A percentile compares a stretch with the other conserved stretches of the same genome.
These are phyloP conservation scores for Eulemur albifrons DNA, from an alignment of 2,797 vertebrate genomes.

Conservation along the genomic window DNA sequence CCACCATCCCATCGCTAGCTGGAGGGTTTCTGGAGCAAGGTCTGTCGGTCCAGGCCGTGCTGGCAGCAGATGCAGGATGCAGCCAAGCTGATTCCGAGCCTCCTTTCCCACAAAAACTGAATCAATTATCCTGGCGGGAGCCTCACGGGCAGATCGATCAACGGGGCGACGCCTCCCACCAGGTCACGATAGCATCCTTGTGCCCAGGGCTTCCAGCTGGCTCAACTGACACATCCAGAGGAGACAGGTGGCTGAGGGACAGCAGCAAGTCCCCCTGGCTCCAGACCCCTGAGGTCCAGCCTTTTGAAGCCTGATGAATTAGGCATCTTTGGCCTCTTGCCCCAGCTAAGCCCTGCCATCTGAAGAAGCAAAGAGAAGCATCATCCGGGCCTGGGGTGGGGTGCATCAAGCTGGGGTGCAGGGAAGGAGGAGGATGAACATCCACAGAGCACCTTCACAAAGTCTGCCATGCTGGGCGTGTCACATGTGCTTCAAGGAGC, in stretches of 20 bases:
- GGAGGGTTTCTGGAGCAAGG: neutral
- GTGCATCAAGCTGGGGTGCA: neutral
- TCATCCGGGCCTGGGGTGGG: too few relatives aligned
- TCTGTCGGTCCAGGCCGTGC: neutral
- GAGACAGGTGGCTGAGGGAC: conserved; percentile 33
- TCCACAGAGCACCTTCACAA: neutral
- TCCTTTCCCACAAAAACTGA: conserved; percentile 68
- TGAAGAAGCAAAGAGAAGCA: neutral
- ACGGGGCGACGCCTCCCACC: conserved; percentile 45
- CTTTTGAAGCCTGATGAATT: conserved; percentile 46
- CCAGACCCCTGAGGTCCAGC: neutral
- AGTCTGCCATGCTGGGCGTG: neutral
- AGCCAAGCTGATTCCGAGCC: conserved; percentile 27
- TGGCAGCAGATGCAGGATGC: neutral
- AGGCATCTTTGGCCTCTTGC: conserved; percentile 2
- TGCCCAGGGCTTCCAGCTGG: conserved; percentile 43
- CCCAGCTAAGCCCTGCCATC: neutral
- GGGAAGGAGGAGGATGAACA: neutral
- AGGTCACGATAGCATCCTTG: conserved; percentile 49
- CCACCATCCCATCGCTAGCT: neutral
- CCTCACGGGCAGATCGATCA: conserved; percentile 65
- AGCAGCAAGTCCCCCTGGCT: neutral
- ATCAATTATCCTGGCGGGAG: conserved; percentile 75
- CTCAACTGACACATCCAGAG: conserved; percentile 34
- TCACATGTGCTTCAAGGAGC: neutral